Evolutionary conservation across 53 echinoderm and acorn worm species (phyloP), one percentile per base, ranked within the genome.

Genomic region (Hippasteria phrygiana): DNA sequence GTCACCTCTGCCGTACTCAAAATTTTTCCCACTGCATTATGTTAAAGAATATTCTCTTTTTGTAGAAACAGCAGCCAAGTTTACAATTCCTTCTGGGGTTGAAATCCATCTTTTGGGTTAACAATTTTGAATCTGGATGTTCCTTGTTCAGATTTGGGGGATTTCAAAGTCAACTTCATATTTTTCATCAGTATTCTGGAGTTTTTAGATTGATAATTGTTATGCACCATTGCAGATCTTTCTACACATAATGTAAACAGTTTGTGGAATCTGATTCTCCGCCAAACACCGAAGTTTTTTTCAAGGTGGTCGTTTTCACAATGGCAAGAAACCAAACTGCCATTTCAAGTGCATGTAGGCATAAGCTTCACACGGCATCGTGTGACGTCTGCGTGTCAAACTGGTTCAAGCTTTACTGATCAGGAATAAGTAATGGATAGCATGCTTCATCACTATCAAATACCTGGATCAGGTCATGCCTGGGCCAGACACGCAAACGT

Each of bases 351-450:
- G 51, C 76, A 47, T 26, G 51, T 48, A 20, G 20, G 46, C 45
- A 29, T 18, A 35, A 17, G 20, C 0, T 32, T 29, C 35, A 17
- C 50, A 28, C 33, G 51, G 48, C 28, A 35, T 76, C 76, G 20
- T 47, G 18, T n/a, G 55, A 78, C 78, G 59, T 59, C 59, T 55
- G 62, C 43, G 53, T 16, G 29, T 20, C 17, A 51, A 59, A 38
- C 40, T 31, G 14, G 33, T 78, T 78, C 27, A 56, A 78, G 78
- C 78, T 62, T 38, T 8, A 26, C 3, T 55, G 78, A 62, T 78
- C 78, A 53, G 14, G 78, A 48, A 78, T 37, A 78, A 62, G 78
- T 56, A 3, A 31, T 40, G 22, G 1, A 59, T 59, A 24, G 54
- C 31, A 35, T 55, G 55, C 77, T 9, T n/a, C 31, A 35, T 1